Conservation (phyloP, 1,140 invertebrate species). For the Heliconius congener region DNA sequence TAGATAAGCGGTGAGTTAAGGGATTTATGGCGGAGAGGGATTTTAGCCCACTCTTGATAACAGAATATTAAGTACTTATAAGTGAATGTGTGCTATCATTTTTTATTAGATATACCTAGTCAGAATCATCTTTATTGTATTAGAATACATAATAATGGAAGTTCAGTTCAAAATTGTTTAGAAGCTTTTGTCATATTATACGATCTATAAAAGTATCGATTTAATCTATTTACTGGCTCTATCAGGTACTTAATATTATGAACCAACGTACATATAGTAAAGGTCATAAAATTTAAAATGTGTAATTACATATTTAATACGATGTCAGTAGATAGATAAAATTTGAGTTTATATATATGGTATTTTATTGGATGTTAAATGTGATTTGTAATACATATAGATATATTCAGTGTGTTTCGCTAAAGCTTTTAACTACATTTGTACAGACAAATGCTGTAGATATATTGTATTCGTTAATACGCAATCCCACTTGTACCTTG, state of each 20-base stretch:
- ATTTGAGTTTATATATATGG: constrained; percentile 19
- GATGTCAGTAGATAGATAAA: constrained; percentile 25
- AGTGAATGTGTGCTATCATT: constrained; percentile 78
- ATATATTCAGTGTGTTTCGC: constrained; percentile 38
- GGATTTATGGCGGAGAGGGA: constrained; percentile 80
- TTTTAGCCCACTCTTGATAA: constrained; percentile 73
- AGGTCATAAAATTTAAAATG: background rate
- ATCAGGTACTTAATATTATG: background rate
- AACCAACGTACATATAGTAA: background rate
- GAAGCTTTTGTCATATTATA: constrained; percentile 39
- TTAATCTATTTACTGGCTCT: background rate
- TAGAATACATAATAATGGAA: constrained; percentile 32
- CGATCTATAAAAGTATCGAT: background rate
- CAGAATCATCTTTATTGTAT: constrained; percentile 40
- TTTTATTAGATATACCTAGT: constrained; percentile 64
- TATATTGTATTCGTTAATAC: constrained; percentile 35
- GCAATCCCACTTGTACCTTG: constrained; percentile 41
- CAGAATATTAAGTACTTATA: constrained; percentile 56
- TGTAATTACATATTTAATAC: background rate
- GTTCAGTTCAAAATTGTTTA: constrained; percentile 46
- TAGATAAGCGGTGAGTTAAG: constrained; percentile 78
- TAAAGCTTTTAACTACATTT: constrained; percentile 38
- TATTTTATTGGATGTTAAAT: constrained; percentile 31
- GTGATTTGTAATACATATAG: constrained; percentile 27
- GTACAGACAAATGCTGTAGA: constrained; percentile 41